Conservation (phyloP, 2,888 invertebrate genomes). For the Sceliomorpha sp. region DNA sequence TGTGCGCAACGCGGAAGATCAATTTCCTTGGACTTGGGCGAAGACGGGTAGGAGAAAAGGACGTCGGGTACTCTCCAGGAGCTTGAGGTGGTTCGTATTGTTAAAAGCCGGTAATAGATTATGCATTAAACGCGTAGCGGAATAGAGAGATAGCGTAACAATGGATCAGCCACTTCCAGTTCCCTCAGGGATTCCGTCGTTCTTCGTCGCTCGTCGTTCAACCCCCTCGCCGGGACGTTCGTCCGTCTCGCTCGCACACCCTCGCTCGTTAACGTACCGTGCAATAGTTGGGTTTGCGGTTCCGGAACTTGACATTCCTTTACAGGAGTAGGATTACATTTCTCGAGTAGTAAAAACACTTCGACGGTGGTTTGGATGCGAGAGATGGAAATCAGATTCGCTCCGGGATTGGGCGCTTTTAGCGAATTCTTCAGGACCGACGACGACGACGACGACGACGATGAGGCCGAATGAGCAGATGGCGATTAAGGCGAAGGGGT, state of each 20-base stretch:
- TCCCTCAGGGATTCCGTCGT: slow-evolving; percentile 69
- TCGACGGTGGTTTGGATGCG: background rate
- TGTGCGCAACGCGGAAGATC: slow-evolving; percentile 69
- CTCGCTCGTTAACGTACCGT: slow-evolving; percentile 18
- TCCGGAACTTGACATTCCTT: slow-evolving; percentile 28
- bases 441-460: slow-evolving; percentile 9
- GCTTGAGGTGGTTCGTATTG: slow-evolving; percentile 69
- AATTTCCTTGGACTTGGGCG: slow-evolving; percentile 64
- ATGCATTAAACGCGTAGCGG: slow-evolving; percentile 75
- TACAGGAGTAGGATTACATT: slow-evolving; percentile 25
- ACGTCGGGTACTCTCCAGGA: slow-evolving; percentile 48
- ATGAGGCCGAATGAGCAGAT: slow-evolving; percentile 14
- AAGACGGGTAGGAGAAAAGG: slow-evolving; percentile 56
- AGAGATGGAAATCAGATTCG: background rate
- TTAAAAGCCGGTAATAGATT: slow-evolving; percentile 79
- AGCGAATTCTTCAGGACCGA: slow-evolving; percentile 15
- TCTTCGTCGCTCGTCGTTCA: slow-evolving; percentile 65
- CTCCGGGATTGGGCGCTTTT: too few species aligned
- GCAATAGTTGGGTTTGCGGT: slow-evolving; percentile 22
- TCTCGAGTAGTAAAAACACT: slow-evolving; percentile 16
- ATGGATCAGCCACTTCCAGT: slow-evolving; percentile 69
- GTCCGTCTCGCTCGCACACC: slow-evolving; percentile 26
- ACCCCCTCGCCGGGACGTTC: slow-evolving; percentile 8
- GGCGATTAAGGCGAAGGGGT: slow-evolving; percentile 16
- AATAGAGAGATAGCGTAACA: slow-evolving; percentile 75